phyloP scores from a whole-genome alignment of 2,113 vertebrate species.

The Phyllostomus hastatus region DNA sequence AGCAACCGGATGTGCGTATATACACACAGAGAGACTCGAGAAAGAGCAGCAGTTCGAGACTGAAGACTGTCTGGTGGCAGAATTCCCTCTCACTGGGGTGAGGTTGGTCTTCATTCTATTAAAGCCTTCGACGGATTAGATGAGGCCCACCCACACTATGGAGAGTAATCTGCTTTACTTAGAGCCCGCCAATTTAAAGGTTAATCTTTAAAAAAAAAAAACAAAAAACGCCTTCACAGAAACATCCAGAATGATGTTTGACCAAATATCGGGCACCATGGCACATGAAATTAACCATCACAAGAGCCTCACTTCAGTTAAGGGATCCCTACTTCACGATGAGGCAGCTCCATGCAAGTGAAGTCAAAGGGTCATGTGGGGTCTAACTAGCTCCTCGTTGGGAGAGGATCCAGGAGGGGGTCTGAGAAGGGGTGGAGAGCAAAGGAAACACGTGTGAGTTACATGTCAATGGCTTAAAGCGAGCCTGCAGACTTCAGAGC shows the following conservation, averaged over 20 bases:
- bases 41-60: not conserved
- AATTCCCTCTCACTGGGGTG: not conserved
- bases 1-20: not conserved
- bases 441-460: not conserved
- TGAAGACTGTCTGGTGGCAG: not conserved
- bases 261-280: not conserved
- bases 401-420: not conserved
- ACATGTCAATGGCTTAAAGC: not conserved
- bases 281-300: not conserved
- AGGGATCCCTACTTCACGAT: not conserved
- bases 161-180: not conserved
- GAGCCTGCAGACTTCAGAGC: not conserved
- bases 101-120: not conserved
- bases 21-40: not conserved
- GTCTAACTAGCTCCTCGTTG: not conserved
- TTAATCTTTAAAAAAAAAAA: not conserved
- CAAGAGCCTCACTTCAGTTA: not conserved
- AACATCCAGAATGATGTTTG: not conserved
- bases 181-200: not conserved
- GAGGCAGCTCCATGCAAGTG: not conserved
- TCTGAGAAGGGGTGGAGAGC: not conserved
- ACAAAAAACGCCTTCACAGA: not conserved
- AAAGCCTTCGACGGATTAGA: not conserved
- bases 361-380: not conserved
- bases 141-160: not conserved